Evolutionary conservation across 2,113 vertebrate genomes (phyloP).

Genomic region (Bubo blakistoni): DNA sequence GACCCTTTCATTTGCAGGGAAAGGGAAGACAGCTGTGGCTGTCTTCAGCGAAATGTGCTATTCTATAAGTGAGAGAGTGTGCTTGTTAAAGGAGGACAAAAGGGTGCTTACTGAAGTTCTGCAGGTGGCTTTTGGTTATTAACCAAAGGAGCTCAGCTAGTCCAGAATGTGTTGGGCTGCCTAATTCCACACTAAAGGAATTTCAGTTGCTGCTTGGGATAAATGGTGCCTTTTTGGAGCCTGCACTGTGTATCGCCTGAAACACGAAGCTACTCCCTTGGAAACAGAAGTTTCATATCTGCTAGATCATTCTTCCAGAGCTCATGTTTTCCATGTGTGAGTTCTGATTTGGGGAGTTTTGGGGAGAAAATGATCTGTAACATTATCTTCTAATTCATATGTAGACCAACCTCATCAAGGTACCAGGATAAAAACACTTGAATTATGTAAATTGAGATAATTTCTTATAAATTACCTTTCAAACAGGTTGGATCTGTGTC

Average conservation of each 20-base stretch:
- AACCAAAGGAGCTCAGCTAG: conserved; percentile 68
- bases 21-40: conserved; percentile 79
- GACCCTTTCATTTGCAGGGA: conserved; percentile 78
- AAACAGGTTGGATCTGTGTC: conserved; percentile 40
- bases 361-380: not conserved
- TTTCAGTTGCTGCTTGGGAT: conserved; percentile 34
- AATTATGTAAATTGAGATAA: conserved; percentile 55
- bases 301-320: not conserved
- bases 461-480: conserved; percentile 54
- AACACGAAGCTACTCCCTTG: conserved; percentile 12
- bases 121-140: conserved; percentile 80
- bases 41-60: conserved; percentile 76
- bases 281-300: conserved; percentile 48
- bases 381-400: conserved; percentile 39
- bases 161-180: conserved; percentile 68
- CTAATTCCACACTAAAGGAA: conserved; percentile 61
- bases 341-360: not conserved
- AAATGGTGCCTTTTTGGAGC: conserved; percentile 5
- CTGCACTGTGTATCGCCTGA: not conserved
- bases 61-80: conserved; percentile 69
- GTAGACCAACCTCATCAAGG: conserved; percentile 42
- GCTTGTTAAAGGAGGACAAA: conserved; percentile 68
- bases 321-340: not conserved
- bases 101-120: conserved; percentile 74
- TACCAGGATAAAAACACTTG: conserved; percentile 14